Base-by-base conservation (phyloP, 92 coral and sea anemone species). In the Desmophyllum pertusum region DNA sequence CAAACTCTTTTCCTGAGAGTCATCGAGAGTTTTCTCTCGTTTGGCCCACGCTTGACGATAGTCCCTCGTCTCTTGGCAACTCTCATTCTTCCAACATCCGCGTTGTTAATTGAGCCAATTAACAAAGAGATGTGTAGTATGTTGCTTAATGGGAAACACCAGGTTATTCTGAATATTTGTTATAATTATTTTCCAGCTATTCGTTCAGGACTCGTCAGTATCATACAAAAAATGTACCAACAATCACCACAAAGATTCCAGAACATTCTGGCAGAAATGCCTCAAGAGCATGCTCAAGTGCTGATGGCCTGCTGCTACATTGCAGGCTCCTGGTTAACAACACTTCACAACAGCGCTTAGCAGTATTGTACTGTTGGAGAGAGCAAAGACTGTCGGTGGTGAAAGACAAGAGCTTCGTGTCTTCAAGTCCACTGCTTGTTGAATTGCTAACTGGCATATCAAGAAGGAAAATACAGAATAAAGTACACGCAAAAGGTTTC, bases 241-340 rank as follows among this genome's bases (percentile, higher is more conserved):
- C 92, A 93, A 53, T 92, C 88, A 35, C 98, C 98, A 21, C 92
- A 94, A 92, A 95, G 95, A 75, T 96, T 96, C 77, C 95, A 96
- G 71, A 89, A 89, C 46, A 91, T 90, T 23, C 37, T 96, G 39
- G 84, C 89, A 43, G 84, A 91, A 11, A 78, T 94, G 43, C 94
- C 96, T 69, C 95, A 86, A 57, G 98, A 94, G 87, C 94, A 90
- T 86, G 96, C 98, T 81, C 89, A 90, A 68, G 88, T 94, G 25
- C 87, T 94, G 39, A 59, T 94, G 66, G 78, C 93, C 79, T n/a
- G 98, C 93, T 72, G 86, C 71, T 35, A 19, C 86, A 0, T 53
- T 61, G 73, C 86, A 82, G 86, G 86, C 86, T 10, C 86, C 79
- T 31, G 46, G 78, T 71, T 82, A 36, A 61, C 78, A 38, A 15